A percentile compares a stretch with the other conserved stretches of the same genome.
phyloP scores from a whole-genome alignment of 2,888 invertebrate species.

The Eupithecia pulchellata region DNA sequence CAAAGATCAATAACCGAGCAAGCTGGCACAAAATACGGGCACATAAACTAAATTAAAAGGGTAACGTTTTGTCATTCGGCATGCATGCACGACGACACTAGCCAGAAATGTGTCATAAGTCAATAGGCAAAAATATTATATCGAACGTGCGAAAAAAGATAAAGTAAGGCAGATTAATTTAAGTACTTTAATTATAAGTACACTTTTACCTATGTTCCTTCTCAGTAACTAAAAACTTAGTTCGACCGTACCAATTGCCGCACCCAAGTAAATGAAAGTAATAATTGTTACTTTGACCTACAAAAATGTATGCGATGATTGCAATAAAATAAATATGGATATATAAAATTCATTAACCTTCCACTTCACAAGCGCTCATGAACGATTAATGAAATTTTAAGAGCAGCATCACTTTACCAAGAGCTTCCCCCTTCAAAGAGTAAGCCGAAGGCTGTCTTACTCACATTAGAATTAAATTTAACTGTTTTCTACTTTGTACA shows the following conservation, averaged over 20 bases:
- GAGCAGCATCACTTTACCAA: background rate
- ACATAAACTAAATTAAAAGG: background rate
- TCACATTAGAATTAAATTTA: conserved; percentile 5
- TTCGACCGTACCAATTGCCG: too few relatives aligned
- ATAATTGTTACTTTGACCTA: too few relatives aligned
- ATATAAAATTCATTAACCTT: too few relatives aligned
- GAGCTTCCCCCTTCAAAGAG: background rate
- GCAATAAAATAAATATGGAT: too few relatives aligned
- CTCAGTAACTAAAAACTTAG: too few relatives aligned
- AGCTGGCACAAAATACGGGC: too few relatives aligned
- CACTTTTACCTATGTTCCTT: too few relatives aligned
- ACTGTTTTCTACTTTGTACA: background rate
- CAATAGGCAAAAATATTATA: background rate
- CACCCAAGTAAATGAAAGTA: too few relatives aligned
- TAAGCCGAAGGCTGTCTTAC: background rate
- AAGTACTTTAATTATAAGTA: too few relatives aligned
- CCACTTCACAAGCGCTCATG: background rate
- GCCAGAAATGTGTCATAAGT: background rate
- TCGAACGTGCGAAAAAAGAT: background rate
- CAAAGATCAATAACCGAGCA: too few relatives aligned
- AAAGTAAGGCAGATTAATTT: too few relatives aligned
- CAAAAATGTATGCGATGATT: too few relatives aligned
- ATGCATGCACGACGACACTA: background rate
- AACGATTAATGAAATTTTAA: background rate
- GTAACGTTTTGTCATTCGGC: background rate